phyloP scores from a whole-genome alignment of 2,888 invertebrate species.

The Mylabris sibirica region DNA sequence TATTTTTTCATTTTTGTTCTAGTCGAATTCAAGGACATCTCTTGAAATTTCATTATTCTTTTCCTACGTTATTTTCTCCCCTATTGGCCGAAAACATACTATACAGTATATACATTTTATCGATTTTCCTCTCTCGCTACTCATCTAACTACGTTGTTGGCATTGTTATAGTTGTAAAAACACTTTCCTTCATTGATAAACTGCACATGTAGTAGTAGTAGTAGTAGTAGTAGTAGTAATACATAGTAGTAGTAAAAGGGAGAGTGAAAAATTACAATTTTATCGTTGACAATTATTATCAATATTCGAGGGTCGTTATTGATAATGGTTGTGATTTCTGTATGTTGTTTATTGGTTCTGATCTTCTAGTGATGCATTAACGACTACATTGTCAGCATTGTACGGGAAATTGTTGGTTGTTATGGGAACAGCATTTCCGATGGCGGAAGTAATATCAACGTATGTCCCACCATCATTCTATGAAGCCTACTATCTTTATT shows the following conservation, averaged over 20 bases:
- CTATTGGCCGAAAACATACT: background rate
- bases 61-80: background rate
- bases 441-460: slow-evolving; percentile 95
- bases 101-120: background rate
- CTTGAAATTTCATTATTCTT: background rate
- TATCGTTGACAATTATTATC: background rate
- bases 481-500: slow-evolving; percentile 75
- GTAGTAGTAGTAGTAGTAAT: too few species aligned
- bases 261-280: slow-evolving; percentile 2
- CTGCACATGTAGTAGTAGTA: background rate
- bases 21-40: background rate
- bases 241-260: background rate
- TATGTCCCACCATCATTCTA: slow-evolving; percentile 94
- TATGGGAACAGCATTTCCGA: slow-evolving; percentile 94
- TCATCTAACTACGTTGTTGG: background rate
- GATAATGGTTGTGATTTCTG: background rate
- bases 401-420: slow-evolving; percentile 94
- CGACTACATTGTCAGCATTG: slow-evolving; percentile 88
- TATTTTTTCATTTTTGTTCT: background rate
- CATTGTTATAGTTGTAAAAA: background rate
- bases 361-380: slow-evolving; percentile 80
- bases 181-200: background rate
- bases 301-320: background rate
- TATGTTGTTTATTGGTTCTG: slow-evolving; percentile 18
- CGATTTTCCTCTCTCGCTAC: background rate